Evolutionary conservation across 1,140 invertebrate species (phyloP).

Genomic region (Idris sp.): DNA sequence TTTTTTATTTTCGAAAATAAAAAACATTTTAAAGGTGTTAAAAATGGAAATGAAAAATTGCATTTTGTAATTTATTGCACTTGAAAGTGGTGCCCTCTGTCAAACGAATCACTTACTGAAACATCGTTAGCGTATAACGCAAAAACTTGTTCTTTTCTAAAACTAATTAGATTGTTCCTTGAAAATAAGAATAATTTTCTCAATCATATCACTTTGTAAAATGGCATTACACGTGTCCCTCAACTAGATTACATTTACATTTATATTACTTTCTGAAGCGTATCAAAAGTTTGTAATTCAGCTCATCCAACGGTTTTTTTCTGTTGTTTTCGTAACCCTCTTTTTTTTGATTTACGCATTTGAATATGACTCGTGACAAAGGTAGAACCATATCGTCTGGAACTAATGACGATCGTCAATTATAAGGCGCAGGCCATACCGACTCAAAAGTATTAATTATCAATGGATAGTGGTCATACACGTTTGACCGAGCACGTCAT

Average conservation of each 20-base stretch:
- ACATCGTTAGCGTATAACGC: not conserved
- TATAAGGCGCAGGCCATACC: conserved; percentile 68
- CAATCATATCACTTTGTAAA: conserved; percentile 57
- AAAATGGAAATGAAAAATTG: no score
- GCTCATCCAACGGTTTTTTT: conserved; percentile 42
- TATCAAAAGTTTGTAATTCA: conserved; percentile 56
- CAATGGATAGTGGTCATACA: conserved; percentile 62
- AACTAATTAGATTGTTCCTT: conserved; percentile 38
- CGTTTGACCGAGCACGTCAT: conserved; percentile 53
- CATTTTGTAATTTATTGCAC: no score
- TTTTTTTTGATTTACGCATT: conserved; percentile 40
- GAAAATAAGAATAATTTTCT: conserved; percentile 49
- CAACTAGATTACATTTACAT: conserved; percentile 57
- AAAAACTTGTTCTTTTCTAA: conserved; percentile 33
- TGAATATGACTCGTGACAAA: conserved; percentile 56
- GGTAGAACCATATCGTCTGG: conserved; percentile 67
- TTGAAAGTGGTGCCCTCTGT: no score
- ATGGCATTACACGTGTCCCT: conserved; percentile 48
- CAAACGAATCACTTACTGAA: no score
- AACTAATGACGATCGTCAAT: conserved; percentile 76
- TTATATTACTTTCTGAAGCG: conserved; percentile 57
- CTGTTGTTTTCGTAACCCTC: conserved; percentile 33
- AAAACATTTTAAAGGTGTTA: no score
- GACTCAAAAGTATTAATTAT: conserved; percentile 74
- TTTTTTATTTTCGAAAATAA: no score